These are phyloP conservation scores for Ageneiosus marmoratus DNA, from an alignment of 2,113 vertebrate species.

Conservation along the genomic window DNA sequence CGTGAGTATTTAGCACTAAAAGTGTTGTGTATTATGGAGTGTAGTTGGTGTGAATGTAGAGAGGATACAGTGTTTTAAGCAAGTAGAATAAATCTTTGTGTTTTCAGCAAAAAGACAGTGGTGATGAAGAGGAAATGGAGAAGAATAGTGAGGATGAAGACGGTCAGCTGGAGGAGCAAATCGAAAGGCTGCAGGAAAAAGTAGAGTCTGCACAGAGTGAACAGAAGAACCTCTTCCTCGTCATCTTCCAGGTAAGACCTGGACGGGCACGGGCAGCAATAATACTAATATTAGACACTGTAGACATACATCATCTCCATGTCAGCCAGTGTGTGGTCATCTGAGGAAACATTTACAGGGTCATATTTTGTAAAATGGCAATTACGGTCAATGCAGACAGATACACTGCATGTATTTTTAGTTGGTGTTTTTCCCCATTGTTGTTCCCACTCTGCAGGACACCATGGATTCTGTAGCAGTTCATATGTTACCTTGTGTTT, in stretches of 20 bases:
- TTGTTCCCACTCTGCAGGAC: background rate
- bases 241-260: slow-evolving; percentile 90
- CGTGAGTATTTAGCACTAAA: background rate
- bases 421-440: background rate
- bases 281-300: background rate
- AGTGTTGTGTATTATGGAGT: background rate
- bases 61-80: background rate
- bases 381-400: background rate
- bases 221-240: slow-evolving; percentile 98
- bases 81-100: background rate
- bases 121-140: slow-evolving; percentile 86
- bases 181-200: slow-evolving; percentile 93
- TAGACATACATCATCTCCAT: background rate
- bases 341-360: background rate
- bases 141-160: slow-evolving; percentile 91
- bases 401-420: background rate
- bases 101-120: slow-evolving; percentile 81
- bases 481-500: background rate
- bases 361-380: background rate
- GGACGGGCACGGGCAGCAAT: background rate
- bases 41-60: background rate
- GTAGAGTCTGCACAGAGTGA: slow-evolving; percentile 97
- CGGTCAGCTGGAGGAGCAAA: slow-evolving; percentile 91
- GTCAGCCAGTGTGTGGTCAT: background rate
- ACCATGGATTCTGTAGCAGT: background rate